phyloP scores from a whole-genome alignment of 2,888 invertebrate genomes.

The Microdon myrmicae region DNA sequence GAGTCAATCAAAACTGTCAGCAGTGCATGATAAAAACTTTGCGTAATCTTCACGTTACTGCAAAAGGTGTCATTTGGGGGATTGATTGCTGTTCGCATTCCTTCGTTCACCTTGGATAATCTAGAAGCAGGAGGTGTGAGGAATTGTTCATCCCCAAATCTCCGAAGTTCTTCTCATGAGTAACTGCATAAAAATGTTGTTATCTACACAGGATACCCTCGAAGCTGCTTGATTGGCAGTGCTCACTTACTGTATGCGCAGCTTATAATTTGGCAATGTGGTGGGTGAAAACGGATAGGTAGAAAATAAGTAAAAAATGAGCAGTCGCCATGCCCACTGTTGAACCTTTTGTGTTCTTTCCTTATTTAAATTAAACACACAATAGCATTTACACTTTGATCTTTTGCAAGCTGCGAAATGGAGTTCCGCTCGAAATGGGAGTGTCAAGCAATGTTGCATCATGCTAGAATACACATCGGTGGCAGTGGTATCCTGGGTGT shows the following conservation, averaged over 20 bases:
- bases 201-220: conserved; percentile 19
- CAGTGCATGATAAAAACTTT: conserved; percentile 4
- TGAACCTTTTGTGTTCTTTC: conserved; percentile 2
- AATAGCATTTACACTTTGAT: conserved; percentile 45
- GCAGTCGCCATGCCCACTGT: conserved; percentile 15
- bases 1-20: conserved; percentile 21
- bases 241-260: conserved; percentile 10
- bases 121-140: too few species aligned
- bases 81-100: too few species aligned
- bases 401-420: conserved; percentile 20
- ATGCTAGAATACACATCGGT: conserved; percentile 2
- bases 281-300: too few species aligned
- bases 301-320: too few species aligned
- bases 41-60: conserved; percentile 9
- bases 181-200: conserved; percentile 15
- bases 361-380: conserved; percentile 37
- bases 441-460: conserved; percentile 17
- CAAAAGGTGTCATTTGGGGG: conserved; percentile 1
- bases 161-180: conserved; percentile 10
- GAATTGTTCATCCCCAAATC: conserved; percentile 10
- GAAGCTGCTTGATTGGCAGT: conserved; percentile 23
- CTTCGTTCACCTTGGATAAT: too few species aligned
- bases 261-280: conserved; percentile 24
- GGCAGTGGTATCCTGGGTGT: conserved; percentile 23
- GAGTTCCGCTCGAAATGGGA: conserved; percentile 33